phyloP scores from a whole-genome alignment of 1,140 invertebrate genomes.

The Drosophila arizonae region DNA sequence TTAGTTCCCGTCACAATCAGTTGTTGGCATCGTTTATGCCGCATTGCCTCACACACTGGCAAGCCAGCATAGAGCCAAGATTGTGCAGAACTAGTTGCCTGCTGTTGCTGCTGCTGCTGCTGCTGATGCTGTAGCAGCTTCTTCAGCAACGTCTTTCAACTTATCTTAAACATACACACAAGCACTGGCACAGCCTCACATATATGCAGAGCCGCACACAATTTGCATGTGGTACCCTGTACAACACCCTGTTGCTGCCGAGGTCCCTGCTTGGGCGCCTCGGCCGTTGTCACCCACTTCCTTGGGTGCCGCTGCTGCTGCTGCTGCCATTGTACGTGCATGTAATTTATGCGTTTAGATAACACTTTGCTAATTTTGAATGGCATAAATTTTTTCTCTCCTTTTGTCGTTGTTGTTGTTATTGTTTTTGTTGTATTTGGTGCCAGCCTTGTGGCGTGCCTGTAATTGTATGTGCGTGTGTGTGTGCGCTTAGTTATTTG shows the following conservation, averaged over 20 bases:
- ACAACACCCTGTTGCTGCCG: slow-evolving; percentile 30
- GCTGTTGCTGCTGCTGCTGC: slow-evolving; percentile 5
- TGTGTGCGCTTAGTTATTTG: slow-evolving; percentile 13
- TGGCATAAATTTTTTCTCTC: slow-evolving; percentile 73
- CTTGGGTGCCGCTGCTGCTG: slow-evolving; percentile 10
- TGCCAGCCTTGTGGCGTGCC: slow-evolving; percentile 48
- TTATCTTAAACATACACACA: slow-evolving; percentile 56
- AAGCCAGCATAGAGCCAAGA: slow-evolving; percentile 17
- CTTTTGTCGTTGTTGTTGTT: not conserved
- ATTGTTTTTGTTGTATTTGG: slow-evolving; percentile 23
- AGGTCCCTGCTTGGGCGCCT: slow-evolving; percentile 25
- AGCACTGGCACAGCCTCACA: not conserved
- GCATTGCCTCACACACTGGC: slow-evolving; percentile 64
- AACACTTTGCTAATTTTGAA: slow-evolving; percentile 82
- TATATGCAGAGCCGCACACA: slow-evolving; percentile 40
- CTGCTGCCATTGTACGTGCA: slow-evolving; percentile 64
- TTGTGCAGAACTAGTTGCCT: slow-evolving; percentile 56
- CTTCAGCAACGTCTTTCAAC: slow-evolving; percentile 79
- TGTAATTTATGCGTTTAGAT: slow-evolving; percentile 82
- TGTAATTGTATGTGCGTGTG: slow-evolving; percentile 77
- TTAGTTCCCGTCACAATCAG: slow-evolving; percentile 82
- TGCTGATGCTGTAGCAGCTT: slow-evolving; percentile 68
- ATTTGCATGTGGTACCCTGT: slow-evolving; percentile 64
- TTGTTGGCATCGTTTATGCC: slow-evolving; percentile 82
- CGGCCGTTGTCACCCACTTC: slow-evolving; percentile 41